phyloP scores from a whole-genome alignment of 1,140 invertebrate species.

The Nephotettix cincticeps region DNA sequence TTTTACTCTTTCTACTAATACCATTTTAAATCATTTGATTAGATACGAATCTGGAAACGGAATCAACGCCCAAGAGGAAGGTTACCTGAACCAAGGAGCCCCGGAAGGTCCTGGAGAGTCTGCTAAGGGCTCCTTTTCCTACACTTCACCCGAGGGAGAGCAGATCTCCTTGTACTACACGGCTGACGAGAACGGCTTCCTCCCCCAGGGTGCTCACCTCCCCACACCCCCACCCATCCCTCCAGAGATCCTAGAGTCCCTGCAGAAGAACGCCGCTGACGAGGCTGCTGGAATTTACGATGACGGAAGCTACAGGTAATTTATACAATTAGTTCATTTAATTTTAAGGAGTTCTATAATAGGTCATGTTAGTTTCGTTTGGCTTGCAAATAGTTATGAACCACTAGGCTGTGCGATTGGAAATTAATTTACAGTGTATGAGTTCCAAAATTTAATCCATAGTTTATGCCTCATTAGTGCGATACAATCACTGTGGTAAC shows the following conservation, averaged over 20 bases:
- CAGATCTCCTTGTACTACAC: constrained; percentile 25
- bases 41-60: constrained; percentile 76
- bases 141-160: constrained; percentile 50
- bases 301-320: constrained; percentile 31
- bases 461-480: too few relatives aligned
- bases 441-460: too few relatives aligned
- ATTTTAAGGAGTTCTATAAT: too few relatives aligned
- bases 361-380: too few relatives aligned
- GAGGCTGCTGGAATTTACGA: constrained; percentile 38
- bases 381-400: too few relatives aligned
- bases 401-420: too few relatives aligned
- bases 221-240: constrained; percentile 37
- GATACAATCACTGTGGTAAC: too few relatives aligned
- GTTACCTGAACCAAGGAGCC: constrained; percentile 54
- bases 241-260: constrained; percentile 34
- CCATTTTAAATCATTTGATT: too few relatives aligned
- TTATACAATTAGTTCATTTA: too few relatives aligned
- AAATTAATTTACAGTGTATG: too few relatives aligned
- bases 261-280: constrained; percentile 35
- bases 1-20: too few relatives aligned
- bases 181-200: constrained; percentile 32
- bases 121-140: constrained; percentile 64
- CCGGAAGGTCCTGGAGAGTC: constrained; percentile 49
- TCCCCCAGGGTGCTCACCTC: constrained; percentile 28
- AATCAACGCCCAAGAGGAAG: constrained; percentile 62